phyloP scores from a whole-genome alignment of 23 tunicate genomes.

The Clavelina lepadiformis region DNA sequence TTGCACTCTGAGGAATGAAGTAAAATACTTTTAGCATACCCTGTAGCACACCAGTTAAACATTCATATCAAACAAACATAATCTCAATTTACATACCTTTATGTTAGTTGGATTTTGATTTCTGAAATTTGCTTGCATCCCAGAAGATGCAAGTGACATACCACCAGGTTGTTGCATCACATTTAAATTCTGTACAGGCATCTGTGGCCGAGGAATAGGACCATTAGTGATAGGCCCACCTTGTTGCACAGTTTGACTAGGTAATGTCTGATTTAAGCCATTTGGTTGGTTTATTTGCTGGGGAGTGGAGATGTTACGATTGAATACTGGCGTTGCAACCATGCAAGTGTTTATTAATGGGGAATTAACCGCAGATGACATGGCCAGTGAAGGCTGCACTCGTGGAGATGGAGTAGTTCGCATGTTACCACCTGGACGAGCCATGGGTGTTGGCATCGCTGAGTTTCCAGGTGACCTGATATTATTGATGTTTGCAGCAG shows the following conservation, averaged over 20 bases:
- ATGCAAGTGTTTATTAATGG: constrained; percentile 36
- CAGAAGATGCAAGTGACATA: too few relatives aligned
- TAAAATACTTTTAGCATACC: too few relatives aligned
- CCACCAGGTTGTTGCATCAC: too few relatives aligned
- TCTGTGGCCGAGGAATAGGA: constrained; percentile 20
- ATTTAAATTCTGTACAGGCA: too few relatives aligned
- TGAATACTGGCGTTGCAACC: constrained; percentile 19
- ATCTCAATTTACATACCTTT: too few relatives aligned
- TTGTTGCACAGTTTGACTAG: constrained; percentile 3
- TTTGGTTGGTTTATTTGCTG: constrained; percentile 32
- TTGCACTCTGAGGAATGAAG: too few relatives aligned
- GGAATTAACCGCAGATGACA: constrained; percentile 35
- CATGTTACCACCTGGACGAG: constrained; percentile 52
- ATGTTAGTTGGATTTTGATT: too few relatives aligned
- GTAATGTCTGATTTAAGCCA: neutral
- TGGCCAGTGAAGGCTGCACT: constrained; percentile 36
- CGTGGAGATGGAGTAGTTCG: constrained; percentile 89
- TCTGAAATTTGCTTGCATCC: too few relatives aligned
- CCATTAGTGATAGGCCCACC: constrained; percentile 32
- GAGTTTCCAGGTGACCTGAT: constrained; percentile 60
- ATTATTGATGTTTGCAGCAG: constrained; percentile 45
- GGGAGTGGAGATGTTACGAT: constrained; percentile 15
- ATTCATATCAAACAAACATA: too few relatives aligned
- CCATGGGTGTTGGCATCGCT: constrained; percentile 26
- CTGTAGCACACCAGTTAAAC: too few relatives aligned